These are phyloP conservation scores for Ypsolopha scabrella DNA, from an alignment of 2,888 invertebrate genomes.

Conservation along the genomic window DNA sequence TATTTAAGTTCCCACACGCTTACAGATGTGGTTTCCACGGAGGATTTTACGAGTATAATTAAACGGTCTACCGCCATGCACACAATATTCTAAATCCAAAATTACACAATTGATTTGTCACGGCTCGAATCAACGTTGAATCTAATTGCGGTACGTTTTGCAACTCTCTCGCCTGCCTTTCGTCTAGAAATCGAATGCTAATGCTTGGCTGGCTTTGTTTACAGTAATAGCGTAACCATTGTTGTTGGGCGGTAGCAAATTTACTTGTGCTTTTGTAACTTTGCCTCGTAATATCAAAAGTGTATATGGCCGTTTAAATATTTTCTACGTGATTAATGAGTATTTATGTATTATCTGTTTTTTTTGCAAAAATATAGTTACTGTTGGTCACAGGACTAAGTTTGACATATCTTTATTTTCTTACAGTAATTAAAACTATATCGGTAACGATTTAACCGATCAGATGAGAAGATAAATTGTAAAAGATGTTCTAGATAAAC, in stretches of 20 bases:
- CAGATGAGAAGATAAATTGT: no score
- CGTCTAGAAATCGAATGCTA: constrained; percentile 24
- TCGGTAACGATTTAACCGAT: no score
- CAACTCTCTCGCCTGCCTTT: constrained; percentile 12
- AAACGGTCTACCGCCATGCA: background rate
- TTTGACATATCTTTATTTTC: no score
- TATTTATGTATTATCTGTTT: no score
- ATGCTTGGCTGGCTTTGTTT: constrained; percentile 48
- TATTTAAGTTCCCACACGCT: background rate
- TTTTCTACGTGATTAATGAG: no score
- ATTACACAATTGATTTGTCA: constrained; percentile 24
- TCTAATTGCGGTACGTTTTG: constrained; percentile 8
- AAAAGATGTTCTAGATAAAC: no score
- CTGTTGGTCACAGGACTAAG: no score
- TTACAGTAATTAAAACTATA: no score
- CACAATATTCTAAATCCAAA: background rate
- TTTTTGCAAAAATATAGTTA: no score
- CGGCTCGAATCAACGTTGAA: constrained; percentile 20
- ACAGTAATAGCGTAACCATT: constrained; percentile 46
- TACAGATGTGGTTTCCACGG: background rate
- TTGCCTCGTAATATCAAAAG: no score
- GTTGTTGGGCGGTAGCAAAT: constrained; percentile 38
- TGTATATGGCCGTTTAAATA: no score
- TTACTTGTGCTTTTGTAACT: constrained; percentile 41
- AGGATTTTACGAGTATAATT: background rate